Base-by-base conservation (phyloP, 2,113 vertebrate genomes). In the Gallinago jamesoni region DNA sequence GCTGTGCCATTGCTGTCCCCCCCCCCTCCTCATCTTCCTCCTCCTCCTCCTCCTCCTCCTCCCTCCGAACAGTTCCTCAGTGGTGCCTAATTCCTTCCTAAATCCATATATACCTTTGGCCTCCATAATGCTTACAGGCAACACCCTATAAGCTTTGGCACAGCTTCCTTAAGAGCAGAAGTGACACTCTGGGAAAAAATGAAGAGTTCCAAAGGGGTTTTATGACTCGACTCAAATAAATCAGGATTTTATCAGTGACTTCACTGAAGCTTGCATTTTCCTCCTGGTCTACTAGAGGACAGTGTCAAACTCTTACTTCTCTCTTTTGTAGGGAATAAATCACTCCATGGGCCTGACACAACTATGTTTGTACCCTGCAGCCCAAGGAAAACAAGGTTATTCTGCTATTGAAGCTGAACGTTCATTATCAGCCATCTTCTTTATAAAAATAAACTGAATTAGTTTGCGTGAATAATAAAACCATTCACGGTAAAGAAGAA, bases 211-310 rank as follows among this genome's bases (percentile, higher is more conserved):
- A 78, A 56, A 15, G 20, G 11, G 45, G 81, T 1, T 7, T 41
- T 85, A 64, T 31, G 75, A 90, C 37, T 87, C 53, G 72, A 56
- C 20, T 68, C 52, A 94, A 93, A 92, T 68, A 89, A 89, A 94
- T 57, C 69, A 89, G 35, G 89, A 84, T 85, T 96, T 96, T 96
- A 84, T 84, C 84, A 93, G 56, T 47, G 57, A 68, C 78, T 89
- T 91, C 67, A 89, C n/a, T 33, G 33, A 84, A 81, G 73, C 68
- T 84, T 91, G 24, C 19, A 74, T 92, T 84, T 84, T 92, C 75
- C 31, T 90, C 41, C 64, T 43, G 30, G 50, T n/a, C 80, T 75
- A 55, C 56, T 37, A 72, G 47, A 82, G 30, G 23, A 84, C 79
- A 84, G 93, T 56, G 66, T 89, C 84, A 87, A 90, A 92, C 35